Evolutionary conservation across 1,140 invertebrate species (phyloP).

Genomic region (Apocrypta bakeri): DNA sequence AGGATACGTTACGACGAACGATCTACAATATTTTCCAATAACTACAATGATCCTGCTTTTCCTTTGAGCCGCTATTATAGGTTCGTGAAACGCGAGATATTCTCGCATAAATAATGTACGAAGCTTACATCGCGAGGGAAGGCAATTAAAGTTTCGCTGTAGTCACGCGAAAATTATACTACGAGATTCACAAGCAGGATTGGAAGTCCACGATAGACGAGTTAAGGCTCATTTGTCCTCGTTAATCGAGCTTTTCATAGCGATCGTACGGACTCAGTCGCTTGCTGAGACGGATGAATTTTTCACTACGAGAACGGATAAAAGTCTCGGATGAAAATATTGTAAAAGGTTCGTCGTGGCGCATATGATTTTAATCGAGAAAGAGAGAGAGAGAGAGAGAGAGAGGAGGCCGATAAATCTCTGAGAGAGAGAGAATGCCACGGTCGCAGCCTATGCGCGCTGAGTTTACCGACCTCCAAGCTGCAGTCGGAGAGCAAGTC

Average conservation of each 20-base stretch:
- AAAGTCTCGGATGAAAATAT: too few species aligned
- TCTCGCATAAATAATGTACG: constrained; percentile 6
- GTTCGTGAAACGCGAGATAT: constrained; percentile 13
- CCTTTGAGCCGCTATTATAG: not conserved
- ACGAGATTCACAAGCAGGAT: not conserved
- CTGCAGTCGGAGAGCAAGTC: not conserved
- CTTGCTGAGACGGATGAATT: not conserved
- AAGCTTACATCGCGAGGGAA: not conserved
- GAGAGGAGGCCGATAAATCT: not conserved
- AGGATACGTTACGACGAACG: too few species aligned
- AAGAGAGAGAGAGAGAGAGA: not conserved
- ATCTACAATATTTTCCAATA: not conserved
- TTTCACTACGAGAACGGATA: not conserved
- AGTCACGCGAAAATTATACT: constrained; percentile 21
- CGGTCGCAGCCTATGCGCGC: not conserved
- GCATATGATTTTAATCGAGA: constrained; percentile 1
- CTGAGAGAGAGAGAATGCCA: constrained; percentile 11
- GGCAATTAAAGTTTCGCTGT: not conserved
- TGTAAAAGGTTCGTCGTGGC: not conserved
- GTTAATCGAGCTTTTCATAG: not conserved
- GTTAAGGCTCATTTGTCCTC: not conserved
- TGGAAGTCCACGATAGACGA: not conserved
- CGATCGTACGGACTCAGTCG: not conserved
- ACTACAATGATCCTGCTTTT: not conserved
- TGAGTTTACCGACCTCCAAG: not conserved